Evolutionary conservation across 2,113 vertebrate genomes (phyloP).

Genomic region (Thalassoma bifasciatum): DNA sequence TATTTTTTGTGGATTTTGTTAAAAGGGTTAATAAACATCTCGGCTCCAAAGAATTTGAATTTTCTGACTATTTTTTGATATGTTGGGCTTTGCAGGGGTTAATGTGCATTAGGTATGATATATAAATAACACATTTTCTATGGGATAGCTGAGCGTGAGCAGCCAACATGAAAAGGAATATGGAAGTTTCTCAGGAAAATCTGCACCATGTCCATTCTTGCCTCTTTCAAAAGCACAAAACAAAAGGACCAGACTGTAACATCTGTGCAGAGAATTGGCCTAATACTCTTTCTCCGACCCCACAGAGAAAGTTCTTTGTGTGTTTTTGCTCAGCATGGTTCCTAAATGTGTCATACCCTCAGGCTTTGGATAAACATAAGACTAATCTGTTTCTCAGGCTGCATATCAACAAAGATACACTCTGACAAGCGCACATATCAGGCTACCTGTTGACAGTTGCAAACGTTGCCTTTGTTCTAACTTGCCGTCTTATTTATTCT

Average conservation of each 20-base stretch:
- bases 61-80: too few species aligned
- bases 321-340: background rate
- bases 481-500: constrained; percentile 10
- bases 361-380: constrained; percentile 22
- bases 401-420: constrained; percentile 16
- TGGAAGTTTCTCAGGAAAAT: background rate
- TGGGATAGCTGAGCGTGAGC: background rate
- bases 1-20: too few species aligned
- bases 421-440: constrained; percentile 3
- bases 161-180: background rate
- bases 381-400: constrained; percentile 23
- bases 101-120: background rate
- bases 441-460: constrained; percentile 12
- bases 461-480: constrained; percentile 27
- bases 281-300: constrained; percentile 19
- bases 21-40: too few species aligned
- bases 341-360: constrained; percentile 2
- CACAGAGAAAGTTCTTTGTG: constrained; percentile 5
- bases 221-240: background rate
- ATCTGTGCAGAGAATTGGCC: constrained; percentile 11
- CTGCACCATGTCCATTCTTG: constrained; percentile 13
- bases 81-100: too few species aligned
- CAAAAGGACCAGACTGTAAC: constrained; percentile 14
- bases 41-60: too few species aligned
- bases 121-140: constrained; percentile 1